Evolutionary conservation across 2,888 invertebrate species (phyloP), one percentile per base, ranked within the genome.

Genomic region (Stenchaetothrips biformis): DNA sequence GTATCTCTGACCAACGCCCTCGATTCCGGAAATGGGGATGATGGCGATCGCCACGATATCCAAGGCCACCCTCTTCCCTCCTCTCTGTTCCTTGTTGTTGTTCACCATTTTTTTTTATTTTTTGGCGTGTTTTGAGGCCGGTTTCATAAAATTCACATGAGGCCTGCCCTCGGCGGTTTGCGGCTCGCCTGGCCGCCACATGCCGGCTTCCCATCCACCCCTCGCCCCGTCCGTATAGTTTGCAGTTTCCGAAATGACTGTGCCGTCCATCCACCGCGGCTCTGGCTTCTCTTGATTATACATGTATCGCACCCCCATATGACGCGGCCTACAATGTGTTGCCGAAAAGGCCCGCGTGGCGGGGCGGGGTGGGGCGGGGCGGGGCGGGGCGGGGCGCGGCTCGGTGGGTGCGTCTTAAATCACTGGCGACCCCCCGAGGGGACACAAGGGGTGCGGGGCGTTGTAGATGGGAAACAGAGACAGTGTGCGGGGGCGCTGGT

Each of bases 291-390:
- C 25, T 13, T 74, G 21, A 74, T 74, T 25, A 74, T 74, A 74
- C 67, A 74, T 74, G 67, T 74, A 74, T 74, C 67, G 25, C 67
- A 74, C 67, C 67, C 37, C 67, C 53, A 18, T 53, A 53, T 53
- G 53, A 53, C 53, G 53, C 53, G 53, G 9, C 53, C 53, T 37
- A 37, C 37, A 37, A 4, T 37, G 37, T 37, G 37, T 37, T 4
- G 53, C 53, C 53, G 13, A 53, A 53, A 53, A 53, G 53, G 53
- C 53, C 37, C 53, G 53, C 53, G 16, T 18, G 13, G 53, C 37
- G 37, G n/a, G n/a, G 2, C 37, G 37, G 37, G 37, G 37, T 37
- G 2, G 37, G 37, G 37, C 37, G 37, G 37, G 37, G 37, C 37
- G 37, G 37, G 37, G 37, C 37, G 37, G n/a, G 37, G 37, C 37